Evolutionary conservation across 2,888 invertebrate species (phyloP), one percentile per base, ranked within the genome.

Genomic region (Cancer borealis): DNA sequence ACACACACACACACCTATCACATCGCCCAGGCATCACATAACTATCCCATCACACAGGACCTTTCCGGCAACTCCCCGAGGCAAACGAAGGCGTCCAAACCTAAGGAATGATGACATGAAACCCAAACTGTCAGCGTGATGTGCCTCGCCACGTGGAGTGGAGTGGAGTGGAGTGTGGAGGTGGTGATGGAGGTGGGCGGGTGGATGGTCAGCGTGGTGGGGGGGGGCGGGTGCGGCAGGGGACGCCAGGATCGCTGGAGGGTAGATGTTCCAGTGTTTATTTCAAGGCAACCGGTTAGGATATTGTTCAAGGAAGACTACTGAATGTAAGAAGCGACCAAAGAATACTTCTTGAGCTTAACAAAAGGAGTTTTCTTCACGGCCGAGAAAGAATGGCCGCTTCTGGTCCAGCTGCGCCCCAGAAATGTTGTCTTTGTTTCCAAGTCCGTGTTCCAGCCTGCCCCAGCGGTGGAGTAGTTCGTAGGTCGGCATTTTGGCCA

Each of bases 301-400:
- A 84, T 84, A 84, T 84, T 84, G 84, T 84, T 84, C 84, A 84
- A 39, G 84, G 84, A 39, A n/a, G 84, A 30, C 84, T 84, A 30
- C 30, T 39, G 39, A 84, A 84, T 84, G 84, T 84, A 84, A 84
- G 84, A 30, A 39, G 30, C 39, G 26, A 39, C 84, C 39, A 84
- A 84, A 84, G 84, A 84, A 84, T 39, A 14, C 30, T 84, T 84
- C 39, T 84, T 79, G n/a, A 79, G 73, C 26, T 26, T 39, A 39
- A 84, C 84, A 84, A 84, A 84, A 84, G 84, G 30, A 84, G 39
- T 84, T 84, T 84, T 84, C 39, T 84, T 14, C 14, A 12, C 12
- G 12, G 84, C 17, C 39, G 17, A 17, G 17, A 84, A 84, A 79
- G 84, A 84, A 84, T 39, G 30, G 84, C 17, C 39, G 39, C 39